phyloP scores from a whole-genome alignment of 2,888 invertebrate genomes.

The Pyrgus malvae region DNA sequence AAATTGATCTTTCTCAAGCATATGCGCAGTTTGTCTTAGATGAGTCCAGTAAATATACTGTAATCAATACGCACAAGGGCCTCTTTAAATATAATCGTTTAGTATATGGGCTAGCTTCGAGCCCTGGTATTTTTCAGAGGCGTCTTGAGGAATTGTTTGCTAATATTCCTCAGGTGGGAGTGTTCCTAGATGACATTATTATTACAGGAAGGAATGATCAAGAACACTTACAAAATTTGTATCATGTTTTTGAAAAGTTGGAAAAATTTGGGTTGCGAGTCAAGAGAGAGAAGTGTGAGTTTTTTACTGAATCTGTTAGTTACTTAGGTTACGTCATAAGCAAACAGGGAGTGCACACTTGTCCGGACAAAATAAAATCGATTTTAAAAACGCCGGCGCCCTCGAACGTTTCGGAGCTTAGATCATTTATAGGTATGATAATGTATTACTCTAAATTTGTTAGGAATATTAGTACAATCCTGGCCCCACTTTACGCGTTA shows the following conservation, averaged over 20 bases:
- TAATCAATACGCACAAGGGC: slow-evolving; percentile 35
- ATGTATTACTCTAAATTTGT: slow-evolving; percentile 37
- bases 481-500: slow-evolving; percentile 26
- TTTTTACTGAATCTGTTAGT: slow-evolving; percentile 23
- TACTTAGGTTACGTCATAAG: slow-evolving; percentile 25
- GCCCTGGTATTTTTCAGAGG: slow-evolving; percentile 36
- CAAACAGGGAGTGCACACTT: slow-evolving; percentile 3
- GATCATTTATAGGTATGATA: slow-evolving; percentile 31
- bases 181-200: slow-evolving; percentile 34
- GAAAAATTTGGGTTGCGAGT: slow-evolving; percentile 25
- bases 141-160: slow-evolving; percentile 28
- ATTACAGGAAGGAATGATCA: slow-evolving; percentile 24
- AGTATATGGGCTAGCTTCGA: slow-evolving; percentile 32
- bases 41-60: slow-evolving; percentile 27
- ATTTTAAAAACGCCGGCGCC: too few species aligned
- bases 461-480: slow-evolving; percentile 26
- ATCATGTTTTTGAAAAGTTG: slow-evolving; percentile 30
- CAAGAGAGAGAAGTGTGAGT: slow-evolving; percentile 31
- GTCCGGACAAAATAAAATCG: too few species aligned
- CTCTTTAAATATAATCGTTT: slow-evolving; percentile 33
- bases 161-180: slow-evolving; percentile 24
- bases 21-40: slow-evolving; percentile 28
- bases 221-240: slow-evolving; percentile 26
- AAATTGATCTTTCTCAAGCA: slow-evolving; percentile 23
- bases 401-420: too few species aligned